These are phyloP conservation scores for Scrobipalpa atriplicella DNA, from an alignment of 2,888 invertebrate species.

Conservation along the genomic window DNA sequence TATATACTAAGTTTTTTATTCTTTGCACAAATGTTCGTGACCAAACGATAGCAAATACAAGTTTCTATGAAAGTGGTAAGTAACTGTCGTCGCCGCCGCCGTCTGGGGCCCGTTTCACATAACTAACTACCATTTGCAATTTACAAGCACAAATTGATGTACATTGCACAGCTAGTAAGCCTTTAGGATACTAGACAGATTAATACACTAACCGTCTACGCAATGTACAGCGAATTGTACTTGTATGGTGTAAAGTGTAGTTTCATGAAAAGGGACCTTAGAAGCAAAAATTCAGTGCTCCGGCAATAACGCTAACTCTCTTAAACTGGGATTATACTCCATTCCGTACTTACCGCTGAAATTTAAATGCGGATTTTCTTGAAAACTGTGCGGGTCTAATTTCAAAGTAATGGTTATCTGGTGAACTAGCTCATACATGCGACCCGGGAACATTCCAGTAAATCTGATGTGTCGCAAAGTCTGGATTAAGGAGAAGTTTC, in stretches of 20 bases:
- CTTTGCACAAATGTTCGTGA: too few relatives aligned
- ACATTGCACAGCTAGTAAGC: too few relatives aligned
- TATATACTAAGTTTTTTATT: too few relatives aligned
- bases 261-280: neutral
- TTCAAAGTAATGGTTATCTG: conserved; percentile 19
- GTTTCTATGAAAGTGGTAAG: too few relatives aligned
- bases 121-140: too few relatives aligned
- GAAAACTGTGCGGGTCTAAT: conserved; percentile 45
- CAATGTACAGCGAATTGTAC: too few relatives aligned
- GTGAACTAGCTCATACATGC: conserved; percentile 5
- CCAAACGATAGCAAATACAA: too few relatives aligned
- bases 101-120: too few relatives aligned
- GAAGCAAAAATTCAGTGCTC: conserved; percentile 46
- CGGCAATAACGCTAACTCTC: conserved; percentile 68
- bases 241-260: neutral
- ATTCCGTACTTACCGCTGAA: conserved; percentile 56
- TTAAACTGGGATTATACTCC: conserved; percentile 64
- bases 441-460: conserved; percentile 5
- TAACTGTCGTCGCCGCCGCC: too few relatives aligned
- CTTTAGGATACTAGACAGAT: too few relatives aligned
- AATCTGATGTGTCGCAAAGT: conserved; percentile 10
- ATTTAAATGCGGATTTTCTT: conserved; percentile 63
- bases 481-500: neutral
- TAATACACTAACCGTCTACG: too few relatives aligned
- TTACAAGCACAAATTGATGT: too few relatives aligned